Conservation (phyloP, 2,797 vertebrate genomes). For the Echiichthys vipera region DNA sequence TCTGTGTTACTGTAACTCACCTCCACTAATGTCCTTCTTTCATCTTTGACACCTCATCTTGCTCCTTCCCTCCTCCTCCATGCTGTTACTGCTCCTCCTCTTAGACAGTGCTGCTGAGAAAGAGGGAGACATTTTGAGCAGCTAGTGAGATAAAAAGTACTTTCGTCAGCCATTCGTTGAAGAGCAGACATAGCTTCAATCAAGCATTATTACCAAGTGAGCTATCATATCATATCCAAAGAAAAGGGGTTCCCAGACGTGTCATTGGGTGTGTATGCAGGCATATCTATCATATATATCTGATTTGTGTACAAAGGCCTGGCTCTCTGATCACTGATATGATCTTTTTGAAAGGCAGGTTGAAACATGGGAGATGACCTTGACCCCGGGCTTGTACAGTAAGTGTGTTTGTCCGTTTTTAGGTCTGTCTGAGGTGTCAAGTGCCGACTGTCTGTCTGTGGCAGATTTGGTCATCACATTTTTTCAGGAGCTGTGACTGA, state of each 20-base stretch:
- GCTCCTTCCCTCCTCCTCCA: neutral
- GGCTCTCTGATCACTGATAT: conserved; percentile 22
- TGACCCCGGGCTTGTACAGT: neutral
- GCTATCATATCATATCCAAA: conserved; percentile 44
- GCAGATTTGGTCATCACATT: conserved; percentile 42
- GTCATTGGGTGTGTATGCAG: conserved; percentile 5
- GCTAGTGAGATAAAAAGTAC: conserved; percentile 61
- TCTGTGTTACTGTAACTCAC: conserved; percentile 3
- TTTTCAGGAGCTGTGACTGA: conserved; percentile 52
- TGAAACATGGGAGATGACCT: neutral
- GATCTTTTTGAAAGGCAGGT: conserved; percentile 23
- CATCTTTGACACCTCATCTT: conserved; percentile 18
- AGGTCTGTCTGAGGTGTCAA: conserved; percentile 36
- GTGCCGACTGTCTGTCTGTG: conserved; percentile 34
- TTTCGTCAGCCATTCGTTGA: conserved; percentile 64
- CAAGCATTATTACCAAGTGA: conserved; percentile 44
- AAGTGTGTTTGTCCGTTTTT: conserved; percentile 7
- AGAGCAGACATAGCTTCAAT: conserved; percentile 48
- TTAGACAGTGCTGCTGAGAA: conserved; percentile 24
- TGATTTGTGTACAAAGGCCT: conserved; percentile 5
- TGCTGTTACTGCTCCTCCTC: conserved; percentile 25
- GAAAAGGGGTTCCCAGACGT: conserved; percentile 1
- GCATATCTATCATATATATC: conserved; percentile 6
- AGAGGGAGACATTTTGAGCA: conserved; percentile 31
- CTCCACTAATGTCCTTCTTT: conserved; percentile 13